Evolutionary conservation across 2,113 vertebrate genomes (phyloP), one percentile per base, ranked within the genome.

Genomic region (Oncorhynchus mykiss): DNA sequence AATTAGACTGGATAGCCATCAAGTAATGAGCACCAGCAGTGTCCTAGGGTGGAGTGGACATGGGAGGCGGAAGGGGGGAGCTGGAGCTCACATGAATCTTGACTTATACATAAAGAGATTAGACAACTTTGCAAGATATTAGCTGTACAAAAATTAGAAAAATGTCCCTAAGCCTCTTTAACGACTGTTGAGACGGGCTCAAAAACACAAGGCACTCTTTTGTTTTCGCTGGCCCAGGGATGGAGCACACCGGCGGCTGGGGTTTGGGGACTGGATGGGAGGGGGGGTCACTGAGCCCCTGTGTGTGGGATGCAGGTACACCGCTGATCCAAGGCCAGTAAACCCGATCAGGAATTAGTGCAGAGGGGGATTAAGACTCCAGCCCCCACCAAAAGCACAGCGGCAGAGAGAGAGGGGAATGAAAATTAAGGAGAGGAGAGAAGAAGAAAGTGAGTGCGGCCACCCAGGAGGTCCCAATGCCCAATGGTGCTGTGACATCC

Each of bases 91-190:
- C 91, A 88, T 91, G 89, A 93, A 93, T 94, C 91, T 91, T 93
- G 95, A 95, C 94, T 96, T 96, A 96, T 95, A 95, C 91, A 88
- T 96, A 93, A 95, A 96, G 95, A 96, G 96, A 98, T 99, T 98
- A 99, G 92, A 92, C 94, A 94, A 96, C 92, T 94, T 93, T 94
- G 90, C 93, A 93, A 95, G 95, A 97, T 95, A 95, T 98, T 97
- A 99, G 97, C 96, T 93, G 95, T 94, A 97, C 94, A 98, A 95
- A 98, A 98, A 98, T 99, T 95, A 96, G 95, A 99, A 99, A 98
- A 99, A 99, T 99, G 96, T 94, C 90, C 91, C 84, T 99, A 99
- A 99, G 96, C 96, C 91, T 91, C 90, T 95, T 92, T 88, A 94
- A 93, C 88, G 39, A 45, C 9, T 45, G 9, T 9, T 45, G 39